phyloP scores from a whole-genome alignment of 2,113 vertebrate species.

The Sturnira hondurensis region DNA sequence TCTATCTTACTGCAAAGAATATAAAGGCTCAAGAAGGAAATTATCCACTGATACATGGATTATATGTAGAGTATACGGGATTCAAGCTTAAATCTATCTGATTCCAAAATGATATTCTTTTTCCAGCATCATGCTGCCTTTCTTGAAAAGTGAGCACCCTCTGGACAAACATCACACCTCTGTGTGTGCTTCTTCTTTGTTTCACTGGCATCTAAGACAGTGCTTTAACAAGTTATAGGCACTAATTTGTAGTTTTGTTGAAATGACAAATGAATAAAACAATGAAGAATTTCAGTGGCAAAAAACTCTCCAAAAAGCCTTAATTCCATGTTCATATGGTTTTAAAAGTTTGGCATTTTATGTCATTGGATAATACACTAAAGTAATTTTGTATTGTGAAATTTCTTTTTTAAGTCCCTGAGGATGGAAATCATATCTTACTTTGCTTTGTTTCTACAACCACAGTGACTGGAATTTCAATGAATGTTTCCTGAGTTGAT shows the following conservation, averaged over 20 bases:
- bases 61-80: background rate
- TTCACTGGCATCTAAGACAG: background rate
- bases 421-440: background rate
- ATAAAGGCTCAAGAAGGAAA: background rate
- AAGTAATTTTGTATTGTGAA: background rate
- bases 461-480: background rate
- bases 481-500: background rate
- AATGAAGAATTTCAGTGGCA: background rate
- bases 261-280: background rate
- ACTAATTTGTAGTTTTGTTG: background rate
- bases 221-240: background rate
- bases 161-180: background rate
- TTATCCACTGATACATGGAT: background rate
- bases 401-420: background rate
- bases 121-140: background rate
- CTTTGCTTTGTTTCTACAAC: background rate
- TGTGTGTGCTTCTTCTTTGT: background rate
- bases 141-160: background rate
- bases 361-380: background rate
- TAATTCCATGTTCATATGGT: background rate
- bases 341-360: background rate
- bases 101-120: background rate
- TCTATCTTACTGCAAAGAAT: background rate
- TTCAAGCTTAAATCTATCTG: background rate
- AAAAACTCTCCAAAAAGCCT: background rate